A percentile compares a stretch with the other conserved stretches of the same genome.
Conservation (phyloP, 2,888 invertebrate genomes). For the Fragum fragum region DNA sequence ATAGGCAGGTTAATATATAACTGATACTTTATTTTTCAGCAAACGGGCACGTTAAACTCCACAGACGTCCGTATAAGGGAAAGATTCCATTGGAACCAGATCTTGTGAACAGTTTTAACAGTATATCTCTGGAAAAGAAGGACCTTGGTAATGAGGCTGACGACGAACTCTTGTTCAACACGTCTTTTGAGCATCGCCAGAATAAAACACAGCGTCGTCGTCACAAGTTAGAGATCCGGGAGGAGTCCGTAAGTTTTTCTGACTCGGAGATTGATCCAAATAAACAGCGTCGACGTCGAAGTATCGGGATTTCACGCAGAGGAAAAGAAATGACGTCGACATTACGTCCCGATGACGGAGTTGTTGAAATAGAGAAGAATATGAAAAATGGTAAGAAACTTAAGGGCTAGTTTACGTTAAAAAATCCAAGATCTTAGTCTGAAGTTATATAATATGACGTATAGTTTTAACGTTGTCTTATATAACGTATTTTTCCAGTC, state of each 20-base stretch:
- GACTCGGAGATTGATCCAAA: conserved; percentile 59
- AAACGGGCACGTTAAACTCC: conserved; percentile 57
- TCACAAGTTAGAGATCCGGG: conserved; percentile 29
- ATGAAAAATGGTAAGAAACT: no score
- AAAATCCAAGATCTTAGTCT: no score
- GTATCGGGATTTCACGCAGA: neutral
- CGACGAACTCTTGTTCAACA: conserved; percentile 45
- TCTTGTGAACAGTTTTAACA: conserved; percentile 55
- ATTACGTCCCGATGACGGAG: neutral
- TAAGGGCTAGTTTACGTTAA: no score
- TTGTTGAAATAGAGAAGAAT: no score
- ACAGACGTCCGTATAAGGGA: conserved; percentile 58
- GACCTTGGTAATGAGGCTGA: conserved; percentile 59
- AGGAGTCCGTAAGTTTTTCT: conserved; percentile 62
- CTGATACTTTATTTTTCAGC: conserved; percentile 22
- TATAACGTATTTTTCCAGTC: no score
- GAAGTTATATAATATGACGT: no score
- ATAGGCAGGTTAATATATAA: no score
- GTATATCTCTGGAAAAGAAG: conserved; percentile 42
- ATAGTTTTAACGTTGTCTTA: no score
- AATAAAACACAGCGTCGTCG: conserved; percentile 30
- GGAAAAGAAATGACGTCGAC: conserved; percentile 20
- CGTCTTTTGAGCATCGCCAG: neutral
- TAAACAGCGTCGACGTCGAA: neutral
- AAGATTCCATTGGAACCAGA: conserved; percentile 63